These are phyloP conservation scores for Saimiri boliviensis DNA, from an alignment of 2,113 vertebrate genomes.

Conservation along the genomic window DNA sequence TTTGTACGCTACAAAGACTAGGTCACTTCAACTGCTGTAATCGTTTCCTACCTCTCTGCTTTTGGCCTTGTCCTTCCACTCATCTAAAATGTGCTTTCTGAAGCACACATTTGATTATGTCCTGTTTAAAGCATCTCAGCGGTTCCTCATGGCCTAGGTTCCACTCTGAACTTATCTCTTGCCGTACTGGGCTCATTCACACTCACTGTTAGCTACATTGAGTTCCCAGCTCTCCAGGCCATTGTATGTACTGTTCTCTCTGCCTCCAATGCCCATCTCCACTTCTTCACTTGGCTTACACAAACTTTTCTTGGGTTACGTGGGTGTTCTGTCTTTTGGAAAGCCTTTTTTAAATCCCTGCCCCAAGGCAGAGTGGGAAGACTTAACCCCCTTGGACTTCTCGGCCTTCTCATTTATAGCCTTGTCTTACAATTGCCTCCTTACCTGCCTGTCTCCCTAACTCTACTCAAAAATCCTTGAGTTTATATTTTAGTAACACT, in stretches of 20 bases:
- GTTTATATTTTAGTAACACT: neutral
- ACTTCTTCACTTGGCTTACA: neutral
- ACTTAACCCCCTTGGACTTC: neutral
- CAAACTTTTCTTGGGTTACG: neutral
- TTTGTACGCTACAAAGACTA: neutral
- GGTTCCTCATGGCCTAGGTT: neutral
- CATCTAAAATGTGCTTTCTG: neutral
- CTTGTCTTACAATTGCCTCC: neutral
- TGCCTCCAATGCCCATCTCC: neutral
- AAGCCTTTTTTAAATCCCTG: neutral
- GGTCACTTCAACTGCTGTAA: neutral
- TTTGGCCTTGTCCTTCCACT: neutral
- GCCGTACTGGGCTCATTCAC: too few species aligned
- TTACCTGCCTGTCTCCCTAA: neutral
- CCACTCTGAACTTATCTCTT: neutral
- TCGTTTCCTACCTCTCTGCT: neutral
- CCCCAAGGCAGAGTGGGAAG: neutral
- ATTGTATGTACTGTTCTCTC: neutral
- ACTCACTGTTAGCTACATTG: neutral
- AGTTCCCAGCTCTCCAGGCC: neutral
- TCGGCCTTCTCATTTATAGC: neutral
- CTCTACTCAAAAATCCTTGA: neutral
- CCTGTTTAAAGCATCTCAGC: neutral
- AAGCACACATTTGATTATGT: neutral
- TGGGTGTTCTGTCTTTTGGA: neutral